These are phyloP conservation scores for Uria aalge DNA, from an alignment of 2,113 vertebrate species.

Conservation along the genomic window DNA sequence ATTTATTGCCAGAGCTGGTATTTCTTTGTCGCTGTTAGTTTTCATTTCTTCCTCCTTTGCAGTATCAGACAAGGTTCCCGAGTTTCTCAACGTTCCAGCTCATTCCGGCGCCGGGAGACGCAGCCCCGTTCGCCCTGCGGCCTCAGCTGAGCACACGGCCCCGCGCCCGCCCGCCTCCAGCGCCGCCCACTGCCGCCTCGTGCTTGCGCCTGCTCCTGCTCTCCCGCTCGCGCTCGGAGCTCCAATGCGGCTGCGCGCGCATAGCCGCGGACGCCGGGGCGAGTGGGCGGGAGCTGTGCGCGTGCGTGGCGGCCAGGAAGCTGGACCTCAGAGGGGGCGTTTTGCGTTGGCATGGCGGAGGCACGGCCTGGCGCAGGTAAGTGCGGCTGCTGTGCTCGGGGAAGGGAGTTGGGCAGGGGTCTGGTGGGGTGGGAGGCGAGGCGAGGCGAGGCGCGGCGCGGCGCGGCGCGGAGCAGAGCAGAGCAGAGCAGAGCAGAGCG, in stretches of 20 bases:
- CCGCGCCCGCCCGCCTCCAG: fast-evolving
- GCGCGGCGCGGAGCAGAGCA: no score
- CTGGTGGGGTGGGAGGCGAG: no score
- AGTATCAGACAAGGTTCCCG: fast-evolving
- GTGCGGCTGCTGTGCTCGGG: fast-evolving
- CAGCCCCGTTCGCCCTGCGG: fast-evolving
- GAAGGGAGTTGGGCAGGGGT: no score
- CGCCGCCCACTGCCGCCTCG: no score
- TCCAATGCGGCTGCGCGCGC: background rate
- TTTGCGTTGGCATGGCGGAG: background rate
- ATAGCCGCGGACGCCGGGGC: fast-evolving
- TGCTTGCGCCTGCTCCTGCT: background rate
- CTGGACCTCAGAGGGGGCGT: fast-evolving
- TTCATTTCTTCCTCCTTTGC: background rate
- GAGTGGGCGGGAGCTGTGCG: background rate
- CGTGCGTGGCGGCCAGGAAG: background rate
- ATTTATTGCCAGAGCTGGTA: background rate
- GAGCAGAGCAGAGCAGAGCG: background rate
- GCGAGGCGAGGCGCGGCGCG: no score
- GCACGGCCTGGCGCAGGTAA: background rate
- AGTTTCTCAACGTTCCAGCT: no score
- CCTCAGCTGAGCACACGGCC: fast-evolving
- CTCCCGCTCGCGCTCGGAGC: no score
- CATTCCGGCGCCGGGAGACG: fast-evolving
- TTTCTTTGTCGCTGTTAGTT: no score